Evolutionary conservation across 2,113 vertebrate genomes (phyloP).

Genomic region (Dromiciops gliroides): DNA sequence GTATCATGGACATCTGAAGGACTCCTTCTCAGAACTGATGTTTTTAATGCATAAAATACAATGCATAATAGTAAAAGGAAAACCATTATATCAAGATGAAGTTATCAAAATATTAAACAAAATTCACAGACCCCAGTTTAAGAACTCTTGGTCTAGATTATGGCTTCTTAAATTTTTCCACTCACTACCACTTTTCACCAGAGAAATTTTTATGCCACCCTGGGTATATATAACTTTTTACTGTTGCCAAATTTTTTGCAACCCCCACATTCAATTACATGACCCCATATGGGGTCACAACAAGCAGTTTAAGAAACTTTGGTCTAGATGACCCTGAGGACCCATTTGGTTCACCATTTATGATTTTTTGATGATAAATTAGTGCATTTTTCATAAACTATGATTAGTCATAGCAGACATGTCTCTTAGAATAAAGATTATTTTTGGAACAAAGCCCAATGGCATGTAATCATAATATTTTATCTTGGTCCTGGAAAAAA

Average conservation of each 20-base stretch:
- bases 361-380: constrained; percentile 52
- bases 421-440: constrained; percentile 53
- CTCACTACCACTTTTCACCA: too few species aligned
- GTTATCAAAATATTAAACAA: not conserved
- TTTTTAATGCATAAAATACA: not conserved
- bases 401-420: constrained; percentile 35
- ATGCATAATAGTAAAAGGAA: not conserved
- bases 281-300: too few species aligned
- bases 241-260: too few species aligned
- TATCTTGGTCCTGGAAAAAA: not conserved
- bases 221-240: too few species aligned
- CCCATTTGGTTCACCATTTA: not conserved
- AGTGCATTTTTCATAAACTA: constrained; percentile 51
- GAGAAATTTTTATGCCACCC: too few species aligned
- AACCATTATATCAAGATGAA: not conserved
- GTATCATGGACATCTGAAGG: not conserved
- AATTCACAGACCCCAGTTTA: not conserved
- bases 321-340: not conserved
- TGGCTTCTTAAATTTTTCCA: too few species aligned
- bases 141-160: too few species aligned
- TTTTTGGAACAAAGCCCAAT: not conserved
- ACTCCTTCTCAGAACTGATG: not conserved
- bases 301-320: too few species aligned
- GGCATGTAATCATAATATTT: not conserved
- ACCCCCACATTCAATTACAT: too few species aligned